A percentile compares a stretch with the other conserved stretches of the same genome.
These are phyloP conservation scores for Heteromyza rotundicornis DNA, from an alignment of 2,888 invertebrate genomes.

Conservation along the genomic window DNA sequence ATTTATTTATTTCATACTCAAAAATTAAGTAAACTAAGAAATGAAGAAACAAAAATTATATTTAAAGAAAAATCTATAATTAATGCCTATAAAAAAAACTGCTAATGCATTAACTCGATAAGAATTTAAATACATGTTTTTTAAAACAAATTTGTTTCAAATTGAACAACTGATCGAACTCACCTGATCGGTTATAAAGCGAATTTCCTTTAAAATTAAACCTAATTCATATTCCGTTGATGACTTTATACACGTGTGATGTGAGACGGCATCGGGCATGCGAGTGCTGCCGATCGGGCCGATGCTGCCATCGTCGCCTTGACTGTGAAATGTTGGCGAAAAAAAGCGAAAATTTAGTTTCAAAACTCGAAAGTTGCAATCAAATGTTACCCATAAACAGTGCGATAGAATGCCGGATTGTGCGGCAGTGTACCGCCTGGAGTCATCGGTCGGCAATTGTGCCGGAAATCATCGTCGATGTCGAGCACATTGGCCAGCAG, in stretches of 20 bases:
- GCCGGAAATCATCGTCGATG: conserved; percentile 95
- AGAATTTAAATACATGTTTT: too few species aligned
- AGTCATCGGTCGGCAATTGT: conserved; percentile 76
- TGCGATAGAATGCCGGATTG: conserved; percentile 73
- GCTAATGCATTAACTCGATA: too few species aligned
- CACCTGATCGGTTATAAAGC: conserved; percentile 89
- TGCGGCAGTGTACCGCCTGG: conserved; percentile 67
- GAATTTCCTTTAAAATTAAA: conserved; percentile 92
- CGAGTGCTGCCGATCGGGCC: conserved; percentile 72
- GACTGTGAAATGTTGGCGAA: conserved; percentile 45
- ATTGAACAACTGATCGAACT: conserved; percentile 47
- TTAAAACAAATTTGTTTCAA: too few species aligned
- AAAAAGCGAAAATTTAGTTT: conserved; percentile 42
- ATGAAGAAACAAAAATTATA: too few species aligned
- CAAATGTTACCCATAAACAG: conserved; percentile 72
- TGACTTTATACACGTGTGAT: conserved; percentile 79
- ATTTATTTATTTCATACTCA: too few species aligned
- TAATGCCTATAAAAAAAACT: too few species aligned
- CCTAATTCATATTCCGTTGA: conserved; percentile 93
- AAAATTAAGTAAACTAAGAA: too few species aligned
- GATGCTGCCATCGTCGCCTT: conserved; percentile 63
- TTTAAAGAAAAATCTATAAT: too few species aligned
- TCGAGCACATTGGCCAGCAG: conserved; percentile 95
- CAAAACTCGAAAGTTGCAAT: not conserved
- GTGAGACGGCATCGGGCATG: conserved; percentile 76